phyloP scores from a whole-genome alignment of 1,140 invertebrate species.

The Rhagoletis zephyria region DNA sequence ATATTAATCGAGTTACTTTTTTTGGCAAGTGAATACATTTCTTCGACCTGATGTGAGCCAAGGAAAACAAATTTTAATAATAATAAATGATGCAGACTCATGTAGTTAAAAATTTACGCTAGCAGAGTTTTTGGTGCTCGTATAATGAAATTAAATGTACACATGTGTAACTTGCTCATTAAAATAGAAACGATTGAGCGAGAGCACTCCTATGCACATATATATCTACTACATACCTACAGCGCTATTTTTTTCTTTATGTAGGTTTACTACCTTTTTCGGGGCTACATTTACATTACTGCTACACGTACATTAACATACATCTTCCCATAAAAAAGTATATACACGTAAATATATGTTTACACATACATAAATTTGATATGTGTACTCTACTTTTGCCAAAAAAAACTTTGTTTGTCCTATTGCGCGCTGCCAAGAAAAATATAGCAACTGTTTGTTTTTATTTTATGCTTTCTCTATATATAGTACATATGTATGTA shows the following conservation, averaged over 20 bases:
- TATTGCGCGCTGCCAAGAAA: conserved; percentile 11
- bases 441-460: neutral
- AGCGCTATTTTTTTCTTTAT: neutral
- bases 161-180: neutral
- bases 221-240: neutral
- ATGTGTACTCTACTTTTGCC: neutral
- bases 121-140: neutral
- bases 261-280: neutral
- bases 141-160: conserved; percentile 1
- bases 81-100: conserved; percentile 8
- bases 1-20: neutral
- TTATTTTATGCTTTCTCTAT: neutral
- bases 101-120: neutral
- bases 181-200: conserved; percentile 1
- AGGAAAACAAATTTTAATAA: conserved; percentile 6
- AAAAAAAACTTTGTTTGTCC: conserved; percentile 5
- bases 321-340: neutral
- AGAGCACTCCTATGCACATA: neutral
- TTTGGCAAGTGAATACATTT: neutral
- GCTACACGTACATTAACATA: neutral
- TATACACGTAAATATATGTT: neutral
- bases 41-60: neutral
- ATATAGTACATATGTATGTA: neutral
- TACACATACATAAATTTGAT: neutral
- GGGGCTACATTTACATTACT: neutral